Evolutionary conservation across 2,113 vertebrate genomes (phyloP), one percentile per base, ranked within the genome.

Genomic region (Eleginops maclovinus): DNA sequence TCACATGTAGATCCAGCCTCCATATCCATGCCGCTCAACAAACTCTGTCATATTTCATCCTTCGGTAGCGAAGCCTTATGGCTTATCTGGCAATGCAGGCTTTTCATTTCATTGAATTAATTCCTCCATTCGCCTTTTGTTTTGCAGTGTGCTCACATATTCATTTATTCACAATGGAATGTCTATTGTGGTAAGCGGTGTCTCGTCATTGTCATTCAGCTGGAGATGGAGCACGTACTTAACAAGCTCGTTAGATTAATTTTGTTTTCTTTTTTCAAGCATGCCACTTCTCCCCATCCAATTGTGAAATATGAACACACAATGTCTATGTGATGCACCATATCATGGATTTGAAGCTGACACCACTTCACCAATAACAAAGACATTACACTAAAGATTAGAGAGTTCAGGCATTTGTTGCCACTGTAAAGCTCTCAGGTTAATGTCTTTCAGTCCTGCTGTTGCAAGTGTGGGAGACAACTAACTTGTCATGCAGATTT

Each of bases 211-310:
- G 92, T 92, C 88, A 90, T 93, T 92, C 92, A 89, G 87, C 85
- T 54, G 77, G 72, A 91, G 89, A 89, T 75, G 24, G 77, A 87
- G 86, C 77, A 80, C 73, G 41, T 83, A 79, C 84, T 92, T 90
- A 92, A 93, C 77, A 93, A 91, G 90, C 93, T 94, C 77, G 85
- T 94, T 94, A 93, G 83, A 92, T 94, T 93, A 86, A 94, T 93
- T 94, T 93, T 81, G 71, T 76, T 90, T 90, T 53, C 40, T 50
- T 63, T 83, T 75, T 88, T 85, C 76, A 43, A 78, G 64, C 83
- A 77, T 1, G 71, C 71, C 16, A 51, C 83, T 87, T 70, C 72
- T 88, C 85, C 51, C 72, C 75, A 84, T 91, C 77, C 85, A 86
- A 89, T 87, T 85, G 83, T 84, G 56, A 82, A 81, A 90, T 89